Evolutionary conservation across 2,888 invertebrate genomes (phyloP).

Genomic region (Melinopterus prodromus): DNA sequence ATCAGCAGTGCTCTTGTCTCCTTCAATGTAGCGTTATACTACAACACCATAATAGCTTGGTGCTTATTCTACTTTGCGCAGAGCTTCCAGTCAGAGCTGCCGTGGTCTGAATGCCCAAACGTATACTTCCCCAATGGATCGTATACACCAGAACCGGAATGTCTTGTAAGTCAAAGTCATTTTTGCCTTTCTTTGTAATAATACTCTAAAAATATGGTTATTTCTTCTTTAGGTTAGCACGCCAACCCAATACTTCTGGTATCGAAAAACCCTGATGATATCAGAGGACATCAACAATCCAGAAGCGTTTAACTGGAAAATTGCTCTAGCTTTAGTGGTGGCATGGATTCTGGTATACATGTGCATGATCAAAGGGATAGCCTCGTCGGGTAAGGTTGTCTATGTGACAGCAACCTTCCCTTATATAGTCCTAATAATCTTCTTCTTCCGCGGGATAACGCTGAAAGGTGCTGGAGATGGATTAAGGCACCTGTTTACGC

Average conservation of each 20-base stretch:
- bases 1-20: constrained; percentile 96
- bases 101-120: constrained; percentile 92
- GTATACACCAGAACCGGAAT: constrained; percentile 82
- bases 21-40: constrained; percentile 95
- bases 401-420: constrained; percentile 98
- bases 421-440: constrained; percentile 93
- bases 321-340: constrained; percentile 83
- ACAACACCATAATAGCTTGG: constrained; percentile 98
- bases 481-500: constrained; percentile 87
- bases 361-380: constrained; percentile 98
- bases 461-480: constrained; percentile 86
- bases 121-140: constrained; percentile 81
- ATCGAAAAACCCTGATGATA: constrained; percentile 89
- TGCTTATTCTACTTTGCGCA: constrained; percentile 94
- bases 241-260: constrained; percentile 96
- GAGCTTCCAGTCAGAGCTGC: constrained; percentile 90
- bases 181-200: not conserved
- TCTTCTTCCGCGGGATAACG: constrained; percentile 94
- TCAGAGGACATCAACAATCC: constrained; percentile 89
- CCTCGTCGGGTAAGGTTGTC: constrained; percentile 95
- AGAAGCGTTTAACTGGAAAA: constrained; percentile 90
- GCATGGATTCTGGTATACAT: constrained; percentile 96
- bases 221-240: constrained; percentile 74
- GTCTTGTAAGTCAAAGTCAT: constrained; percentile 71
- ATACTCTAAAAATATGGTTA: not conserved